Evolutionary conservation across 2,797 vertebrate genomes (phyloP).

Genomic region (Mycteria americana): DNA sequence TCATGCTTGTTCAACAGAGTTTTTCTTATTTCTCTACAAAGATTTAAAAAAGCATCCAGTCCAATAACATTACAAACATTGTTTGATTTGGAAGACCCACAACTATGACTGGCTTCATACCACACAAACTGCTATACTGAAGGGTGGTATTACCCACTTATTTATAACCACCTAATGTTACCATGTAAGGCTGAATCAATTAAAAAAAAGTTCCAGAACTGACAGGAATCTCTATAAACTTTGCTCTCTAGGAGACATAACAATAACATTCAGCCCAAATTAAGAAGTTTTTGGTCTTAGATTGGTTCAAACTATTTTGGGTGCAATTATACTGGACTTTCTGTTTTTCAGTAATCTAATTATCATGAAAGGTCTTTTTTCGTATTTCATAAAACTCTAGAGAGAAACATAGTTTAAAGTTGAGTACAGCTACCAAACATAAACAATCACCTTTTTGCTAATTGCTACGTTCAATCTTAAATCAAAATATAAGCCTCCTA

Average conservation of each 20-base stretch:
- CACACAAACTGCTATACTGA: constrained; percentile 21
- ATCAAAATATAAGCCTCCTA: not conserved
- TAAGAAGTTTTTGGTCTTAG: not conserved
- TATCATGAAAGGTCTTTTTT: not conserved
- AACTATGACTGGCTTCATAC: constrained; percentile 18
- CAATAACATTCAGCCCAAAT: not conserved
- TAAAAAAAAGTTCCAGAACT: constrained; percentile 18
- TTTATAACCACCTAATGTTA: constrained; percentile 37
- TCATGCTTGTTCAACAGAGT: not conserved
- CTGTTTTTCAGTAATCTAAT: not conserved
- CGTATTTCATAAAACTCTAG: not conserved
- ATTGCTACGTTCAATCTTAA: not conserved
- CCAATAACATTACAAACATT: constrained; percentile 31
- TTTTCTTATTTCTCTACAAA: constrained; percentile 25
- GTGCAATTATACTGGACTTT: not conserved
- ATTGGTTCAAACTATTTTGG: not conserved
- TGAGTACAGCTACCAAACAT: not conserved
- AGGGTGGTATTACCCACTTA: constrained; percentile 43
- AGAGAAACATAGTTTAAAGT: not conserved
- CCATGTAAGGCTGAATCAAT: constrained; percentile 35
- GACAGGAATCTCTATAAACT: constrained; percentile 30
- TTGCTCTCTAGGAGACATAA: constrained; percentile 31
- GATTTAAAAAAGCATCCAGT: not conserved
- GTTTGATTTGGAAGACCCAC: constrained; percentile 55
- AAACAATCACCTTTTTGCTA: not conserved